Evolutionary conservation across 1,140 invertebrate species (phyloP).

Genomic region (Frieseomelitta varia): DNA sequence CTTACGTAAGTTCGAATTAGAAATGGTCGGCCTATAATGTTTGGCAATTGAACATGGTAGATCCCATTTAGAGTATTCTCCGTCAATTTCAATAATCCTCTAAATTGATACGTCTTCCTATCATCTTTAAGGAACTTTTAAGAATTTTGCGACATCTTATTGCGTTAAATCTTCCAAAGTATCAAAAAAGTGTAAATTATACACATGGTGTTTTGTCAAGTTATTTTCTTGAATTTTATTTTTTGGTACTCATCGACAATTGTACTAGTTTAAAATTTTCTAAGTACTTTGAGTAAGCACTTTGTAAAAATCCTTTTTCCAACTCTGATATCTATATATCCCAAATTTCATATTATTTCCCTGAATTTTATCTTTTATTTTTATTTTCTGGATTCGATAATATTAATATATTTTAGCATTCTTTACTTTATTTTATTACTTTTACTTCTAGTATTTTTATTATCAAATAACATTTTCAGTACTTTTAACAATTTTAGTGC

Average conservation of each 20-base stretch:
- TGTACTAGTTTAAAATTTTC: neutral
- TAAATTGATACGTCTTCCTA: conserved; percentile 20
- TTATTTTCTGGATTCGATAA: too few relatives aligned
- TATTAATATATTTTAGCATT: too few relatives aligned
- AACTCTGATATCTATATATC: too few relatives aligned
- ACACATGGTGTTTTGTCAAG: neutral
- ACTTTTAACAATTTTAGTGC: too few relatives aligned
- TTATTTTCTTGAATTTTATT: conserved; percentile 48
- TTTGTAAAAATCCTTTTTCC: too few relatives aligned
- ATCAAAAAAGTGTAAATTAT: conserved; percentile 46
- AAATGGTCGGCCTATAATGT: conserved; percentile 57
- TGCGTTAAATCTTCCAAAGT: neutral
- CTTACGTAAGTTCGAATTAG: conserved; percentile 58
- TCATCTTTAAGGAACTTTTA: conserved; percentile 16
- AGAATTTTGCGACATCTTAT: conserved; percentile 13
- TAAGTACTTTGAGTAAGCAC: too few relatives aligned
- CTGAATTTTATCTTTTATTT: too few relatives aligned
- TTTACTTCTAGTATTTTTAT: too few relatives aligned
- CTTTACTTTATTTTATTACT: too few relatives aligned
- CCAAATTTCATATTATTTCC: too few relatives aligned
- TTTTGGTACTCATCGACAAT: neutral
- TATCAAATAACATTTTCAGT: too few relatives aligned
- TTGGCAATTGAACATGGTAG: conserved; percentile 69
- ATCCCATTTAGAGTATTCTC: conserved; percentile 46
- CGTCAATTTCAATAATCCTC: conserved; percentile 46